Conservation (phyloP, 2,113 vertebrate genomes). For the Hippocampus barbouri region DNA sequence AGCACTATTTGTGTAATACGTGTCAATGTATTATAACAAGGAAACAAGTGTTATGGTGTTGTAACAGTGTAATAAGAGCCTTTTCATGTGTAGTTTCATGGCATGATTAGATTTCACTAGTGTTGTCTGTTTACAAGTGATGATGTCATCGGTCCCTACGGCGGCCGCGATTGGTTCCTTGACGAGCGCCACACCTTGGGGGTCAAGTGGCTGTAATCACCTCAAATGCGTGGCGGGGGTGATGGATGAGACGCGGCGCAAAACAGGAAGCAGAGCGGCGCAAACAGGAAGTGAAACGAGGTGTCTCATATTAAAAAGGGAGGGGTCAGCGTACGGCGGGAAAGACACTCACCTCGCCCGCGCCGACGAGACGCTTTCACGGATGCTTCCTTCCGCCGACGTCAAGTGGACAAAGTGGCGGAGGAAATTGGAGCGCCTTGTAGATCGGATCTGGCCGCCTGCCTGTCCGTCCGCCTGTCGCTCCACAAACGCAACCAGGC, state of each 20-base stretch:
- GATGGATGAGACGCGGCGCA: slow-evolving; percentile 77
- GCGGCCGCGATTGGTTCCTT: too few species aligned
- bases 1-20: too few species aligned
- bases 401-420: slow-evolving; percentile 72
- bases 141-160: too few species aligned
- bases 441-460: slow-evolving; percentile 63
- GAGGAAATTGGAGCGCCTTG: slow-evolving; percentile 96
- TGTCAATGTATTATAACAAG: too few species aligned
- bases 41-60: too few species aligned
- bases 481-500: not conserved
- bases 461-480: not conserved
- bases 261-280: slow-evolving; percentile 75
- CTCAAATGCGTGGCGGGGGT: not conserved
- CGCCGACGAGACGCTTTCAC: slow-evolving; percentile 71
- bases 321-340: slow-evolving; percentile 73
- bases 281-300: slow-evolving; percentile 66
- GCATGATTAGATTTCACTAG: too few species aligned
- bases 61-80: too few species aligned
- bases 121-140: too few species aligned
- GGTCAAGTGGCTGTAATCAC: not conserved
- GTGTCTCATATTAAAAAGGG: slow-evolving; percentile 83
- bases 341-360: slow-evolving; percentile 86
- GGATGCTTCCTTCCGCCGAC: not conserved
- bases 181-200: not conserved
- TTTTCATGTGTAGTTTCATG: too few species aligned